These are phyloP conservation scores for Mesembrinibis cayennensis DNA, from an alignment of 2,113 vertebrate species.

Conservation along the genomic window DNA sequence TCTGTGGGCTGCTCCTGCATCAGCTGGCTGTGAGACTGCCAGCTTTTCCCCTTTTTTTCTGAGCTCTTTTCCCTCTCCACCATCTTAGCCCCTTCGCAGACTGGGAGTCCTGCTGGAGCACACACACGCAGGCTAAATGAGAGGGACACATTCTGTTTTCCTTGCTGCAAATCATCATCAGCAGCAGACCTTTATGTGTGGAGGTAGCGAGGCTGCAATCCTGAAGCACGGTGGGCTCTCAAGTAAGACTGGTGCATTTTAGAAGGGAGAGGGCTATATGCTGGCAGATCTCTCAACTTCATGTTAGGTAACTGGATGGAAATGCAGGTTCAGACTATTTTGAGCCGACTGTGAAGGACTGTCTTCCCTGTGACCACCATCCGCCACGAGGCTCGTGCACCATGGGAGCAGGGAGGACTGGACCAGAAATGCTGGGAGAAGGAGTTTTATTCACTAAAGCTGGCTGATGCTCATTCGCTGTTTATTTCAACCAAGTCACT, in stretches of 20 bases:
- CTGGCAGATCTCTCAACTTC: neutral
- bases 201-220: neutral
- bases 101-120: neutral
- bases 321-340: neutral
- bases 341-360: neutral
- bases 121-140: neutral
- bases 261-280: neutral
- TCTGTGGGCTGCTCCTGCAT: neutral
- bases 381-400: accelerated
- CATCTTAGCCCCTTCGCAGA: no score
- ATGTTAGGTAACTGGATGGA: neutral
- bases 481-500: neutral
- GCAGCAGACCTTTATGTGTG: accelerated
- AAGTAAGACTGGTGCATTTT: neutral
- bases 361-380: neutral
- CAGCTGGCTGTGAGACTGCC: neutral
- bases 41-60: neutral
- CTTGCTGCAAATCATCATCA: neutral
- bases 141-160: neutral
- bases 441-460: neutral
- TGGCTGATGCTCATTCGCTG: neutral
- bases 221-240: neutral
- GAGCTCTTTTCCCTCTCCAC: neutral
- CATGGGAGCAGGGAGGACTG: neutral
- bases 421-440: neutral